A percentile compares a stretch with the other conserved stretches of the same genome.
Conservation (phyloP, 2,113 vertebrate species). For the Pogonocichla stellata region DNA sequence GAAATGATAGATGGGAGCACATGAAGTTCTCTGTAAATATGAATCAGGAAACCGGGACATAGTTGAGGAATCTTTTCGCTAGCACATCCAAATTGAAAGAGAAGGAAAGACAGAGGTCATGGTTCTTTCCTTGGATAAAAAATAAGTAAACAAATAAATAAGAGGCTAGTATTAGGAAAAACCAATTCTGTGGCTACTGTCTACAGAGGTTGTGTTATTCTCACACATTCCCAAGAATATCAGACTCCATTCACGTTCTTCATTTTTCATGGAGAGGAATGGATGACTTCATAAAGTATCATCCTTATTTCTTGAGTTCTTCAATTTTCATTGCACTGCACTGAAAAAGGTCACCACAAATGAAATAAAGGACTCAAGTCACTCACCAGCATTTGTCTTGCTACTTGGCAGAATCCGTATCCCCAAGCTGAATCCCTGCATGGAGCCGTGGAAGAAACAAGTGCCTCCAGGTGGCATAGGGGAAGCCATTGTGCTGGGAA, state of each 20-base stretch:
- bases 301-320: background rate
- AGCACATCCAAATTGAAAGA: background rate
- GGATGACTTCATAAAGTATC: background rate
- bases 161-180: background rate
- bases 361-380: background rate
- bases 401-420: background rate
- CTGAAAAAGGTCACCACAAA: background rate
- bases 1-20: background rate
- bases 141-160: background rate
- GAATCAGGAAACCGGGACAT: background rate
- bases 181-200: background rate
- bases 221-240: background rate
- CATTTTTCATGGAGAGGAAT: background rate
- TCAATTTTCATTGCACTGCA: background rate
- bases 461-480: rapidly evolving
- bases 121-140: background rate
- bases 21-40: background rate
- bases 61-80: background rate
- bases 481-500: background rate
- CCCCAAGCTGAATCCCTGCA: background rate
- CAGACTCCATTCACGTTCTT: background rate
- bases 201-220: background rate
- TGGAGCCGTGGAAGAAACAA: rapidly evolving
- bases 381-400: background rate
- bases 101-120: background rate